Evolutionary conservation across 2,797 vertebrate species (phyloP).

Genomic region (Lagodon rhomboides): DNA sequence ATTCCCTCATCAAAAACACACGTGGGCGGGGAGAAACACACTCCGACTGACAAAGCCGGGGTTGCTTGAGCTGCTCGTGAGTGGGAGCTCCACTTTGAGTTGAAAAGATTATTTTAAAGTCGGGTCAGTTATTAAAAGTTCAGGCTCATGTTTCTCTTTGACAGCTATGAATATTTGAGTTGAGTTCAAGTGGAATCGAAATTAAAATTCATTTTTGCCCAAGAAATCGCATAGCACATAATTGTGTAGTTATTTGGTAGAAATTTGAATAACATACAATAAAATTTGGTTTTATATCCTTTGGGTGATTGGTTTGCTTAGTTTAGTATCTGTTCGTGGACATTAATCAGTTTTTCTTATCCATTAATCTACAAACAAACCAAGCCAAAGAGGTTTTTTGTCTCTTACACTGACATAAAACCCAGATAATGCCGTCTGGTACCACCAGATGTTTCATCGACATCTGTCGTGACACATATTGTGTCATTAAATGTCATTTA

Average conservation of each 20-base stretch:
- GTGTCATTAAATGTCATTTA: no score
- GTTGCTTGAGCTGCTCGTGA: conserved; percentile 10
- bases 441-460: no score
- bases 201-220: neutral
- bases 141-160: neutral
- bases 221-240: neutral
- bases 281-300: no score
- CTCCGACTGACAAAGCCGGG: neutral
- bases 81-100: conserved; percentile 6
- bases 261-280: no score
- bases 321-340: no score
- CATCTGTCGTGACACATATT: no score
- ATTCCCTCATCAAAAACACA: conserved; percentile 14
- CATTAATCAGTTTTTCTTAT: neutral
- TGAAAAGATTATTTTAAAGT: conserved; percentile 3
- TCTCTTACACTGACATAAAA: conserved; percentile 21
- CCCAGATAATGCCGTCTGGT: conserved; percentile 11
- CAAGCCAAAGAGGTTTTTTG: conserved; percentile 32
- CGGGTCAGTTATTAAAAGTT: neutral
- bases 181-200: neutral
- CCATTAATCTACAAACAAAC: conserved; percentile 44
- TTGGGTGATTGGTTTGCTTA: no score
- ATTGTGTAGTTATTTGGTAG: no score
- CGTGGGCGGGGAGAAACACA: conserved; percentile 25
- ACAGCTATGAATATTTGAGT: neutral